A percentile compares a stretch with the other conserved stretches of the same genome.
Evolutionary conservation across 2,888 invertebrate species (phyloP).

Genomic region (Polymixis flavicincta): DNA sequence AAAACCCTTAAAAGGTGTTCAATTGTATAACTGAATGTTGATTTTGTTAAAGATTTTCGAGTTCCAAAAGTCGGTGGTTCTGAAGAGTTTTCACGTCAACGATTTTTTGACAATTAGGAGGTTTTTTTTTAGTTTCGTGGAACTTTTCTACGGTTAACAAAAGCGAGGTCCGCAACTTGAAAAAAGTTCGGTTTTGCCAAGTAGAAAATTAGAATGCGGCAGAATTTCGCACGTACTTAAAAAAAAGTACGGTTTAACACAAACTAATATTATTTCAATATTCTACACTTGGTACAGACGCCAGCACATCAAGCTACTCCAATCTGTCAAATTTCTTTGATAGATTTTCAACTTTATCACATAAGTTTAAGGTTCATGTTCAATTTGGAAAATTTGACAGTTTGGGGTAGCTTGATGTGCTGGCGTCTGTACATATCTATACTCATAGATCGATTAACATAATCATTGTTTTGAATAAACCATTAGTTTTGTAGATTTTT

Average conservation of each 20-base stretch:
- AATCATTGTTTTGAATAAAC: not conserved
- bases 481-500: not conserved
- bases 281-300: not conserved
- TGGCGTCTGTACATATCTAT: too few relatives aligned
- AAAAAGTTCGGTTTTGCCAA: constrained; percentile 24
- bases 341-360: too few relatives aligned
- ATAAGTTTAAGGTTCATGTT: too few relatives aligned
- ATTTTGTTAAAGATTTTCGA: constrained; percentile 67
- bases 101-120: constrained; percentile 67
- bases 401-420: too few relatives aligned
- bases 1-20: constrained; percentile 85
- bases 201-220: constrained; percentile 9
- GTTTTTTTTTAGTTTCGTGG: constrained; percentile 38
- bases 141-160: constrained; percentile 28
- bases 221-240: constrained; percentile 6
- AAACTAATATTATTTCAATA: not conserved
- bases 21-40: constrained; percentile 82
- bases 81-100: constrained; percentile 83
- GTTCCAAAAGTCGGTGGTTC: constrained; percentile 70
- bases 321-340: too few relatives aligned
- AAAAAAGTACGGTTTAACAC: not conserved
- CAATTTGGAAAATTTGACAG: too few relatives aligned
- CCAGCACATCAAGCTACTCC: too few relatives aligned
- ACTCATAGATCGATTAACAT: not conserved
- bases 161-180: not conserved